phyloP scores from a whole-genome alignment of 2,113 vertebrate species.

The Pygoscelis antarcticus region DNA sequence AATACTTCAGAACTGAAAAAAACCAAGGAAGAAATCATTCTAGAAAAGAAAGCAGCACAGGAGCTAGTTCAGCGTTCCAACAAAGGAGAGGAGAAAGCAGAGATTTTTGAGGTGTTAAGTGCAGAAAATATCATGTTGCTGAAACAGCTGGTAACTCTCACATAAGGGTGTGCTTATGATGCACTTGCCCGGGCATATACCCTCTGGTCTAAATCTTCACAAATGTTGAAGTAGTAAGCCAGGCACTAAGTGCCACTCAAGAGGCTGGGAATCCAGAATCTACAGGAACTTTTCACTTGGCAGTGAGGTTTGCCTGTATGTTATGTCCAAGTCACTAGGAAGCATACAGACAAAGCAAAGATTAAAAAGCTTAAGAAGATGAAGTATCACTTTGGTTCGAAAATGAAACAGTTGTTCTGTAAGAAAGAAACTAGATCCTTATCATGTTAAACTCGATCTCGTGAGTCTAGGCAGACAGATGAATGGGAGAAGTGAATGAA shows the following conservation, averaged over 20 bases:
- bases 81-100: not conserved
- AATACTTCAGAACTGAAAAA: not conserved
- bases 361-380: not conserved
- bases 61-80: not conserved
- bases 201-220: not conserved
- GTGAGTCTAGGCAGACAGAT: accelerated
- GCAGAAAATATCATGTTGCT: not conserved
- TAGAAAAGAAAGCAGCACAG: not conserved
- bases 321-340: not conserved
- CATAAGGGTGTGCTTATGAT: not conserved
- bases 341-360: not conserved
- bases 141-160: not conserved
- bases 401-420: not conserved
- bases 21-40: not conserved
- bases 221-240: not conserved
- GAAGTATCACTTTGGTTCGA: not conserved
- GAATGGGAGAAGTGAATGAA: not conserved
- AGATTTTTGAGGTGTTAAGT: not conserved
- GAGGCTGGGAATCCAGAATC: not conserved
- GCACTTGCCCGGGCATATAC: not conserved
- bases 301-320: not conserved
- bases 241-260: not conserved
- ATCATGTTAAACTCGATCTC: not conserved
- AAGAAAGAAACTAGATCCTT: not conserved
- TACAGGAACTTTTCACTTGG: not conserved